Percentiles rank a stretch among this genome's conserved stretches.
phyloP scores from a whole-genome alignment of 1,140 invertebrate genomes.

The Riptortus pedestris region DNA sequence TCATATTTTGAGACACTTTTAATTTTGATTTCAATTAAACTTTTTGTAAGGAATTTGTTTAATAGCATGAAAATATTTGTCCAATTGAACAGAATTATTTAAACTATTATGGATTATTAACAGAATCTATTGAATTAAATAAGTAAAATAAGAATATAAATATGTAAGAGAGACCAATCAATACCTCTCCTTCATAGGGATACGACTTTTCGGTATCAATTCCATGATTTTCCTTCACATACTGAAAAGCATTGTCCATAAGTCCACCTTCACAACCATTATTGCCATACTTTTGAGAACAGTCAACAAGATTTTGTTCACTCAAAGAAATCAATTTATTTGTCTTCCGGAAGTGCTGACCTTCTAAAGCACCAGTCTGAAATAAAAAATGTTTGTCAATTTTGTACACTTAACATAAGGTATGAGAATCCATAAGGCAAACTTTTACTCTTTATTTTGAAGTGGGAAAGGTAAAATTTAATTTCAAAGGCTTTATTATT shows the following conservation, averaged over 20 bases:
- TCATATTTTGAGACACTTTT: too few species aligned
- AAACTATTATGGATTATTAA: too few species aligned
- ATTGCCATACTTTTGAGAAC: conserved; percentile 80
- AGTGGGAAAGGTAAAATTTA: too few species aligned
- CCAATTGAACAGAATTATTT: too few species aligned
- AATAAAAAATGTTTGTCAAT: conserved; percentile 31
- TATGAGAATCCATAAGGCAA: background rate
- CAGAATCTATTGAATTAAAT: too few species aligned
- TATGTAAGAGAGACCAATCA: too few species aligned
- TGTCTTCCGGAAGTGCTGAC: conserved; percentile 81
- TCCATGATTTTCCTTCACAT: conserved; percentile 74
- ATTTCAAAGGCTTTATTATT: background rate
- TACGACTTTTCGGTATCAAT: conserved; percentile 90
- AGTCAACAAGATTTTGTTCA: conserved; percentile 96
- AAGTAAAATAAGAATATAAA: too few species aligned
- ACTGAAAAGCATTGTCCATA: conserved; percentile 88
- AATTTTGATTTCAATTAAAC: too few species aligned
- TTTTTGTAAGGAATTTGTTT: too few species aligned
- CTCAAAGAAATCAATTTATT: conserved; percentile 80
- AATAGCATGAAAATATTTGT: too few species aligned
- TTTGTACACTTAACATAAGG: background rate
- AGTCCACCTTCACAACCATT: conserved; percentile 92
- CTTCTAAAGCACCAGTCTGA: conserved; percentile 88
- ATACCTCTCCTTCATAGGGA: conserved; percentile 49
- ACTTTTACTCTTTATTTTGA: too few species aligned